Evolutionary conservation across 1,140 invertebrate genomes (phyloP).

Genomic region (Papilio dardanus): DNA sequence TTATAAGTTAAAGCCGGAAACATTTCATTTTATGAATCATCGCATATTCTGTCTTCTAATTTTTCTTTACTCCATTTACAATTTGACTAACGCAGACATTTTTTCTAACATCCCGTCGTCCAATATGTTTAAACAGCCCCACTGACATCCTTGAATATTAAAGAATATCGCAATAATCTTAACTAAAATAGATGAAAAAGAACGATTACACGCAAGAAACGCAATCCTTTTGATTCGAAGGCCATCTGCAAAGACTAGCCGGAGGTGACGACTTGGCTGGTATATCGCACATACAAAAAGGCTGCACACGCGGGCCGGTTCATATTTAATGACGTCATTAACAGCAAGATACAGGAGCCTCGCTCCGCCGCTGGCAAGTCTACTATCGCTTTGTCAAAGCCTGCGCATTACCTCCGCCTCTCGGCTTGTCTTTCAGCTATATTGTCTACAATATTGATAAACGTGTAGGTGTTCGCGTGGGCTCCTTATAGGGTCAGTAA

Average conservation of each 20-base stretch:
- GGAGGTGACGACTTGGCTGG: conserved; percentile 38
- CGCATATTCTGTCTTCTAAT: neutral
- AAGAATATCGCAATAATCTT: neutral
- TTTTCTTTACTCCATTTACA: neutral
- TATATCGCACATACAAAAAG: conserved; percentile 56
- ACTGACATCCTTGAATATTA: neutral
- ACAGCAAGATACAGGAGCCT: conserved; percentile 62
- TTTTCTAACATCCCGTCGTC: no score
- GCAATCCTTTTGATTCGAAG: conserved; percentile 25
- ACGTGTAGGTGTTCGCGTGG: conserved; percentile 34
- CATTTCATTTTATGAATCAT: neutral
- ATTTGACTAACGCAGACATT: neutral
- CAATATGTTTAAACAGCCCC: neutral
- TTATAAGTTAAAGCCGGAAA: neutral
- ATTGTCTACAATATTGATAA: conserved; percentile 29
- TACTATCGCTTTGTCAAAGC: conserved; percentile 61
- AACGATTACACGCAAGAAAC: conserved; percentile 7
- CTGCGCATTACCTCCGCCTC: conserved; percentile 45
- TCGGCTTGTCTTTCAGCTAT: conserved; percentile 14
- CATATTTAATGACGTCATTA: conserved; percentile 81
- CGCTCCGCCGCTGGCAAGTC: conserved; percentile 46
- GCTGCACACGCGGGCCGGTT: conserved; percentile 48
- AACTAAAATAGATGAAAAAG: neutral
- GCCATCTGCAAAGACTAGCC: conserved; percentile 23
- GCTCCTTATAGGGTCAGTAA: conserved; percentile 16